Conservation (phyloP, 2,888 invertebrate species). For the Epinotia demarniana region DNA sequence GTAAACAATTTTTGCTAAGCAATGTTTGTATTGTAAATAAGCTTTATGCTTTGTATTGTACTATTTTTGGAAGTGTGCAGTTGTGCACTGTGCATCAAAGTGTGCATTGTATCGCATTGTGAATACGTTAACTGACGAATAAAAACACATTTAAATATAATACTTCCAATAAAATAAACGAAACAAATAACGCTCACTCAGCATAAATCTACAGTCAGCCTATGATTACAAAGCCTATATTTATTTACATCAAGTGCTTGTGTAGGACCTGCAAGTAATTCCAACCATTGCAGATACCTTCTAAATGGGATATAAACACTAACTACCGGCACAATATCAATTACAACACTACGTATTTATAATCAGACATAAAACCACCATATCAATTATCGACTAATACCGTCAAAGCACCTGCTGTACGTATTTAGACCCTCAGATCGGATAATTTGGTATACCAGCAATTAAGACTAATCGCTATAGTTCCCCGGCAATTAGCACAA, state of each 20-base stretch:
- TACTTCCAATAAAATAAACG: not conserved
- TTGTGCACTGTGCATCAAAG: too few relatives aligned
- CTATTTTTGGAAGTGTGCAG: too few relatives aligned
- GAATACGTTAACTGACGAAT: too few relatives aligned
- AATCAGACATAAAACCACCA: constrained; percentile 12
- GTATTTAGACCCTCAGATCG: constrained; percentile 42
- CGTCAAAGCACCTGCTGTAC: constrained; percentile 12
- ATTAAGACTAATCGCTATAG: constrained; percentile 76
- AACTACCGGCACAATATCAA: not conserved
- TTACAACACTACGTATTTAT: constrained; percentile 1
- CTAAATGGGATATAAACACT: not conserved
- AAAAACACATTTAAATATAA: too few relatives aligned
- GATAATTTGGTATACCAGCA: constrained; percentile 71
- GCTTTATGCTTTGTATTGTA: too few relatives aligned
- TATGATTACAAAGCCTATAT: not conserved
- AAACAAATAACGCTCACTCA: not conserved
- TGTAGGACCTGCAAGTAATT: not conserved
- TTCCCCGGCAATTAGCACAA: constrained; percentile 73
- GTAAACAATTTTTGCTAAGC: too few relatives aligned
- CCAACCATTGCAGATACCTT: not conserved
- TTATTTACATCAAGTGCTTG: not conserved
- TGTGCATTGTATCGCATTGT: too few relatives aligned
- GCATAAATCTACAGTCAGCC: too few relatives aligned
- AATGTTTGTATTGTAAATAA: too few relatives aligned
- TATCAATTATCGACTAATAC: constrained; percentile 21